Evolutionary conservation across 2,888 invertebrate species (phyloP).

Genomic region (Conistra vaccinii): DNA sequence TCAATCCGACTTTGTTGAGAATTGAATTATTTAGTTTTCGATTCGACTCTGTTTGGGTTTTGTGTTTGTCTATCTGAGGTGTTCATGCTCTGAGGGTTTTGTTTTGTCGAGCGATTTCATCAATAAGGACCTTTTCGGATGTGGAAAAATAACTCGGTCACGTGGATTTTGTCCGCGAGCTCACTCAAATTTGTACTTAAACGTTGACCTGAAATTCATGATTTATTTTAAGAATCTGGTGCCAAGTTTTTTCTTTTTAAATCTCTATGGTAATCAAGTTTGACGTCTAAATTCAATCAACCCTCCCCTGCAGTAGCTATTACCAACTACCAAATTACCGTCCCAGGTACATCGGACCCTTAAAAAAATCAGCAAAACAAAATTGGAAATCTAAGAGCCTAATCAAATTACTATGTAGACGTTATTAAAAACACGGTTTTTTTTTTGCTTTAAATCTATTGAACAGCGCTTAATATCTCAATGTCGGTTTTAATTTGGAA

Average conservation of each 20-base stretch:
- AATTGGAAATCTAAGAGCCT: constrained; percentile 65
- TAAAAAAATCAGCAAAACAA: constrained; percentile 45
- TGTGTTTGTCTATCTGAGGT: constrained; percentile 76
- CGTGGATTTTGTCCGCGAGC: constrained; percentile 38
- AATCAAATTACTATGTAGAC: constrained; percentile 75
- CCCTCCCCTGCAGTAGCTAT: constrained; percentile 27
- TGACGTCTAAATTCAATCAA: constrained; percentile 14
- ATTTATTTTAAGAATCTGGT: constrained; percentile 2
- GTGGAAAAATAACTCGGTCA: constrained; percentile 53
- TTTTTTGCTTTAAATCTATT: constrained; percentile 69
- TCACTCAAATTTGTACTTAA: constrained; percentile 21
- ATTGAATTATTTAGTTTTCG: constrained; percentile 90
- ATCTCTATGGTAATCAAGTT: neutral
- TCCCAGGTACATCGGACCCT: constrained; percentile 17
- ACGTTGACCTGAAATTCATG: neutral
- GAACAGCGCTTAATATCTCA: constrained; percentile 89
- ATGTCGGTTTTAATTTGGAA: constrained; percentile 89
- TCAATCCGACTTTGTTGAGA: constrained; percentile 87
- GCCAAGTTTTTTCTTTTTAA: neutral
- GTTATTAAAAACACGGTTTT: constrained; percentile 70
- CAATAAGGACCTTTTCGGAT: constrained; percentile 48
- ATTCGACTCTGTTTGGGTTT: constrained; percentile 84
- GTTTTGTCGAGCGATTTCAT: constrained; percentile 65
- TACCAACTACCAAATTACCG: constrained; percentile 30
- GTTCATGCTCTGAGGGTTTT: constrained; percentile 78